phyloP scores from a whole-genome alignment of 2,888 invertebrate genomes.

The Melinaea menophilus region DNA sequence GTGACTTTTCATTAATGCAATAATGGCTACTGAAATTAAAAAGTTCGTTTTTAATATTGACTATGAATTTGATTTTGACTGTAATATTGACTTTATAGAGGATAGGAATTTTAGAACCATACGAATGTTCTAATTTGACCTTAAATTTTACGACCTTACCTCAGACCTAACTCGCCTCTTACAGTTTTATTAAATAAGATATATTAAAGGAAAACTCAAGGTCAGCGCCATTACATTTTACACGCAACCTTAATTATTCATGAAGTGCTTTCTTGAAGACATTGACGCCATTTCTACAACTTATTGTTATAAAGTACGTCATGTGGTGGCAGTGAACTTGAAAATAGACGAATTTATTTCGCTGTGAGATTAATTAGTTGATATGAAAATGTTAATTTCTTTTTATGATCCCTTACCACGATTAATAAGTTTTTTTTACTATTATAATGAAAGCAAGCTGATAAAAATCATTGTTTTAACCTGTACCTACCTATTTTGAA shows the following conservation, averaged over 20 bases:
- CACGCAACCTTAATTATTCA: slow-evolving; percentile 17
- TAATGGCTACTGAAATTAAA: too few species aligned
- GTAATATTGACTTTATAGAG: too few species aligned
- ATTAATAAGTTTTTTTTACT: not conserved
- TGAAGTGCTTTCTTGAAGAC: slow-evolving; percentile 15
- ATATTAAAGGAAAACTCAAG: slow-evolving; percentile 27
- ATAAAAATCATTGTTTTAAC: too few species aligned
- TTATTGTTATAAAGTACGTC: slow-evolving; percentile 10
- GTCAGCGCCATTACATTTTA: slow-evolving; percentile 48
- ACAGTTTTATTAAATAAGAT: not conserved
- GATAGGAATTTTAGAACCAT: too few species aligned
- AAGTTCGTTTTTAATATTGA: too few species aligned
- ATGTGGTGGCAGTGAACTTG: slow-evolving; percentile 20
- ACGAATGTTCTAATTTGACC: too few species aligned
- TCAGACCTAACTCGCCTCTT: too few species aligned
- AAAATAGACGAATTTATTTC: not conserved
- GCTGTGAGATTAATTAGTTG: not conserved
- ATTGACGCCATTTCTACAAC: slow-evolving; percentile 7
- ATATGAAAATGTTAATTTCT: slow-evolving; percentile 5
- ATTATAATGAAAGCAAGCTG: too few species aligned
- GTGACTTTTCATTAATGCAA: too few species aligned
- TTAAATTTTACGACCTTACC: too few species aligned
- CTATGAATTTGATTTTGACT: too few species aligned
- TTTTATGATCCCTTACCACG: not conserved
- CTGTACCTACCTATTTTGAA: too few species aligned